A percentile compares a stretch with the other conserved stretches of the same genome.
phyloP scores from a whole-genome alignment of 2,113 vertebrate genomes.

The Toxotes jaculatrix region DNA sequence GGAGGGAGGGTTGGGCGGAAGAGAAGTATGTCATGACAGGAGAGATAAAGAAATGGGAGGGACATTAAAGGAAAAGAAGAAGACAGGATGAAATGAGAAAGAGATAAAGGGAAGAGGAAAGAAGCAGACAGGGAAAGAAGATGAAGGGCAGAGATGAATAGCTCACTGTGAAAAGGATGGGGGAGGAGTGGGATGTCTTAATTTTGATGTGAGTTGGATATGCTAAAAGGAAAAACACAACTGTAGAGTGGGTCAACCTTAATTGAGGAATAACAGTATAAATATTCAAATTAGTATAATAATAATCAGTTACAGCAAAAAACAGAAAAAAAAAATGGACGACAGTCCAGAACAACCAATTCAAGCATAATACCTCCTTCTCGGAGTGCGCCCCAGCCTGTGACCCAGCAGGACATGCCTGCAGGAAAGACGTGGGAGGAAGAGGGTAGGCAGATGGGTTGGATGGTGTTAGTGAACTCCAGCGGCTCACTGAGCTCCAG shows the following conservation, averaged over 20 bases:
- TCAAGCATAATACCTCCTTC: conserved; percentile 82
- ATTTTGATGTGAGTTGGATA: conserved; percentile 45
- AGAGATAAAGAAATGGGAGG: conserved; percentile 62
- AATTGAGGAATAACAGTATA: conserved; percentile 29
- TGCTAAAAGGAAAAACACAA: conserved; percentile 29
- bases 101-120: conserved; percentile 47
- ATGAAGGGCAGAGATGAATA: conserved; percentile 57
- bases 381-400: conserved; percentile 83
- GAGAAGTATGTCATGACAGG: conserved; percentile 61
- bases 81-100: conserved; percentile 47
- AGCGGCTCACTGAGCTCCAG: conserved; percentile 83
- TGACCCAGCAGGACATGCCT: conserved; percentile 84
- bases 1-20: conserved; percentile 47
- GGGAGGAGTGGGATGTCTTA: conserved; percentile 43
- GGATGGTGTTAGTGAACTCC: conserved; percentile 81
- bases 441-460: conserved; percentile 85
- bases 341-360: conserved; percentile 18
- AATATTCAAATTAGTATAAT: conserved; percentile 11
- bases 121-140: conserved; percentile 29
- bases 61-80: conserved; percentile 63
- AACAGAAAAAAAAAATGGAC: background rate
- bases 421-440: conserved; percentile 83
- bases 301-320: conserved; percentile 4
- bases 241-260: conserved; percentile 24
- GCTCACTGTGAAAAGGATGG: conserved; percentile 45